phyloP scores from a whole-genome alignment of 2,113 vertebrate genomes.

The Plotosus lineatus region DNA sequence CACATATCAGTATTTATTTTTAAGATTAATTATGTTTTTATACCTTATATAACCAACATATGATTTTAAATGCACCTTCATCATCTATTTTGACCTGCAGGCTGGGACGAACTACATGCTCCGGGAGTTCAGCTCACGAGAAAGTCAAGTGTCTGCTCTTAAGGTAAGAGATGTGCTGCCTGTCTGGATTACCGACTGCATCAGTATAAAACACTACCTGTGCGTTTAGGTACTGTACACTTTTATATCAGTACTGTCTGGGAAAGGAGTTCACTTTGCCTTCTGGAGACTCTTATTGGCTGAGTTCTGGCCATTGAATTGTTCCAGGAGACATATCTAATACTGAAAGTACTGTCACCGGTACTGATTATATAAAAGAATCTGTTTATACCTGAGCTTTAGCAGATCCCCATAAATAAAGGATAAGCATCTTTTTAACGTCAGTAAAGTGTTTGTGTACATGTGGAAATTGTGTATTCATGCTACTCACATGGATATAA shows the following conservation, averaged over 20 bases:
- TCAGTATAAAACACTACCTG: not conserved
- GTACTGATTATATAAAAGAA: not conserved
- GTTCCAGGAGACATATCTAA: not conserved
- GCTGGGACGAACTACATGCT: conserved; percentile 86
- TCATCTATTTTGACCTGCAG: conserved; percentile 67
- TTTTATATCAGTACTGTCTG: not conserved
- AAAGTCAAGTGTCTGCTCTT: conserved; percentile 86
- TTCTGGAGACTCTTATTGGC: not conserved
- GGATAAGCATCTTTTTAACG: too few relatives aligned
- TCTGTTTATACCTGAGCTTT: too few relatives aligned
- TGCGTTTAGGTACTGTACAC: not conserved
- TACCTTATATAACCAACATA: not conserved
- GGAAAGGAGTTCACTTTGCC: not conserved
- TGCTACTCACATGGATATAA: too few relatives aligned
- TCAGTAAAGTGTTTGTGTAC: too few relatives aligned
- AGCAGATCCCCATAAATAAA: too few relatives aligned
- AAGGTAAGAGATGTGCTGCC: conserved; percentile 72
- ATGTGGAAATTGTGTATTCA: too few relatives aligned
- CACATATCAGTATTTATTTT: not conserved
- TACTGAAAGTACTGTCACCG: not conserved
- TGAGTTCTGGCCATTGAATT: not conserved
- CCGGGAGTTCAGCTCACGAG: conserved; percentile 91
- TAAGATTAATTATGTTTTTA: not conserved
- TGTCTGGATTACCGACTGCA: not conserved
- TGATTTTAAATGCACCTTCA: not conserved